Percentiles rank a stretch among this genome's conserved stretches.
Conservation (phyloP, 2,113 vertebrate species). For the Acanthisitta chloris region DNA sequence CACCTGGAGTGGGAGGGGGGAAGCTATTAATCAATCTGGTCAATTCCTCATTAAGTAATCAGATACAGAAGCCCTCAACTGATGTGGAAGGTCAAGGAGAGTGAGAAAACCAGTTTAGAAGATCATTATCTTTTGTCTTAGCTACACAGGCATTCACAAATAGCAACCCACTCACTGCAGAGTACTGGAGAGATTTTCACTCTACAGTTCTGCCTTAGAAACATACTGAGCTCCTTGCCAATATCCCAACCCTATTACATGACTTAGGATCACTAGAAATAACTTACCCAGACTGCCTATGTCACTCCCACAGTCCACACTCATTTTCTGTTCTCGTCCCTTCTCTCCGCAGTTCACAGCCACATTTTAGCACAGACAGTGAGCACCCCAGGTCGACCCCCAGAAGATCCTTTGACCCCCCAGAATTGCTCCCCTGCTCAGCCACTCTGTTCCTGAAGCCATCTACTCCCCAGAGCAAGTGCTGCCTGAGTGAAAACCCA, state of each 20-base stretch:
- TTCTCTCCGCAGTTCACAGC: neutral
- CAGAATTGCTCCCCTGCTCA: neutral
- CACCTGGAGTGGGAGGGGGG: neutral
- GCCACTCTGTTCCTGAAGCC: neutral
- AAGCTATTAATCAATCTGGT: neutral
- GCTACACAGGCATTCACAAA: neutral
- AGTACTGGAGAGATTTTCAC: neutral
- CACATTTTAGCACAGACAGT: rapidly evolving
- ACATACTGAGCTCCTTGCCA: neutral
- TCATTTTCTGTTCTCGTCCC: neutral
- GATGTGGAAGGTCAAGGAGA: neutral
- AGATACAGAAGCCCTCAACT: neutral
- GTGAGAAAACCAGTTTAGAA: neutral
- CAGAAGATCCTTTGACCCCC: too few relatives aligned
- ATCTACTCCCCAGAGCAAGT: neutral
- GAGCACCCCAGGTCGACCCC: neutral
- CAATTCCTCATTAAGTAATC: neutral
- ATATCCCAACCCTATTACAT: neutral
- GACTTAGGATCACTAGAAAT: neutral
- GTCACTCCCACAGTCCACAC: neutral
- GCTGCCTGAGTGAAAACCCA: neutral
- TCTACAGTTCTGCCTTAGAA: neutral
- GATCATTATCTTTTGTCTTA: neutral
- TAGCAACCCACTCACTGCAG: neutral
- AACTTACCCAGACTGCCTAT: neutral